Percentiles rank a stretch among this genome's conserved stretches.
Evolutionary conservation across 2,888 invertebrate genomes (phyloP).

Genomic region (Epinotia brunnichana): DNA sequence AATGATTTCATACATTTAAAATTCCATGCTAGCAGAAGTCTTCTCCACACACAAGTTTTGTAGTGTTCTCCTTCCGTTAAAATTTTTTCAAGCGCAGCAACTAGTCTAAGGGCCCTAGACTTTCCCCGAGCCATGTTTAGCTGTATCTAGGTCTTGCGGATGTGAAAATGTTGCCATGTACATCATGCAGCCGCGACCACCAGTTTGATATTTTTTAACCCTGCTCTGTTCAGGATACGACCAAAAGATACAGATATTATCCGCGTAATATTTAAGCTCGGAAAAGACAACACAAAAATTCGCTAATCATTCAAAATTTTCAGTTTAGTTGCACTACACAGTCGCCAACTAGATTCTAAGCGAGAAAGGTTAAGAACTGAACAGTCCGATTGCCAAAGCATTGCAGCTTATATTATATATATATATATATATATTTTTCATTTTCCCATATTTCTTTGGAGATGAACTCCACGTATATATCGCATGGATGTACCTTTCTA

Average conservation of each 20-base stretch:
- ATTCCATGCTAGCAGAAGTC: background rate
- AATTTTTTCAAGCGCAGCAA: slow-evolving; percentile 33
- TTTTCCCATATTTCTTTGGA: no score
- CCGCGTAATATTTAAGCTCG: background rate
- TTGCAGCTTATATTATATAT: no score
- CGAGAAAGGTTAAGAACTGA: no score
- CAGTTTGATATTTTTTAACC: background rate
- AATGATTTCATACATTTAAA: background rate
- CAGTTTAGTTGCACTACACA: no score
- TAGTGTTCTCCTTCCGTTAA: background rate
- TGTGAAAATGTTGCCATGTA: slow-evolving; percentile 31
- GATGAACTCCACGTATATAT: no score
- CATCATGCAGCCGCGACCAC: slow-evolving; percentile 2
- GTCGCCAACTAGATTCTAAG: no score
- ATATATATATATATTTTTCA: no score
- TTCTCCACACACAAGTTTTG: background rate
- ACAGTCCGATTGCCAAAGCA: no score
- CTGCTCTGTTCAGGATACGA: background rate
- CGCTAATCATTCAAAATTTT: background rate
- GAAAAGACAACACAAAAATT: background rate
- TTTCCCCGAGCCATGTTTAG: slow-evolving; percentile 38
- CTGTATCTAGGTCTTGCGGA: slow-evolving; percentile 38
- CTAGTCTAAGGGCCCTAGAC: slow-evolving; percentile 39
- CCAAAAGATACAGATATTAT: background rate
- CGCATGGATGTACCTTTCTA: no score